phyloP scores from a whole-genome alignment of 1,140 invertebrate species.

The Monomorium pharaonis region DNA sequence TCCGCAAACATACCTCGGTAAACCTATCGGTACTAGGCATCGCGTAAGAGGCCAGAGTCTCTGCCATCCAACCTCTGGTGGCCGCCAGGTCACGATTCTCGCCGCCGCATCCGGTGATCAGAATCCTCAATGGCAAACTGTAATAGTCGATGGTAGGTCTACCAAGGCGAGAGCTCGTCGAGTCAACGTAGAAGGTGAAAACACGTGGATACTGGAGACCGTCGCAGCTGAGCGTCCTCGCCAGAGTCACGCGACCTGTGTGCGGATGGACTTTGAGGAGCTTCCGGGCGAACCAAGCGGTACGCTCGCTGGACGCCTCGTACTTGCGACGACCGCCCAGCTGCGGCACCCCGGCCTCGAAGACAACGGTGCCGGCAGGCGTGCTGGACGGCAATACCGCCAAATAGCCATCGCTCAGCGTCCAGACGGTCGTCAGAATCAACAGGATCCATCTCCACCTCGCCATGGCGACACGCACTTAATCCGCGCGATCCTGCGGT shows the following conservation, averaged over 20 bases:
- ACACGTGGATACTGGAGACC: slow-evolving; percentile 93
- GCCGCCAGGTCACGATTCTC: slow-evolving; percentile 88
- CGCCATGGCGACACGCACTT: slow-evolving; percentile 74
- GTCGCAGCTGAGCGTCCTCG: slow-evolving; percentile 90
- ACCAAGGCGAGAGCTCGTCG: slow-evolving; percentile 90
- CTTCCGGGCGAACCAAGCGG: slow-evolving; percentile 92
- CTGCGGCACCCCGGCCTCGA: slow-evolving; percentile 92
- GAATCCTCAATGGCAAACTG: slow-evolving; percentile 91
- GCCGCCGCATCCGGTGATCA: slow-evolving; percentile 91
- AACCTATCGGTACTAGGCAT: slow-evolving; percentile 91
- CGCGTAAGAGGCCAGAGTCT: slow-evolving; percentile 93
- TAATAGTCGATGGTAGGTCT: slow-evolving; percentile 92
- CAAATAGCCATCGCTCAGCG: slow-evolving; percentile 86
- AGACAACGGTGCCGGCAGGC: slow-evolving; percentile 89
- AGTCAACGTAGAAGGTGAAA: slow-evolving; percentile 94
- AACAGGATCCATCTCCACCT: slow-evolving; percentile 77
- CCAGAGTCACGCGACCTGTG: slow-evolving; percentile 91
- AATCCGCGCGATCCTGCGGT: slow-evolving; percentile 51
- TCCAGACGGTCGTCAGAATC: slow-evolving; percentile 68
- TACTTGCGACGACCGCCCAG: slow-evolving; percentile 90
- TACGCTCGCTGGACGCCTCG: slow-evolving; percentile 91
- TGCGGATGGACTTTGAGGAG: slow-evolving; percentile 91
- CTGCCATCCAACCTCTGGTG: slow-evolving; percentile 93
- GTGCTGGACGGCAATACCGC: slow-evolving; percentile 90
- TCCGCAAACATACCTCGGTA: slow-evolving; percentile 90